Percentiles rank a stretch among this genome's conserved stretches.
Evolutionary conservation across 1,140 invertebrate genomes (phyloP).

Genomic region (Lethocerus indicus): DNA sequence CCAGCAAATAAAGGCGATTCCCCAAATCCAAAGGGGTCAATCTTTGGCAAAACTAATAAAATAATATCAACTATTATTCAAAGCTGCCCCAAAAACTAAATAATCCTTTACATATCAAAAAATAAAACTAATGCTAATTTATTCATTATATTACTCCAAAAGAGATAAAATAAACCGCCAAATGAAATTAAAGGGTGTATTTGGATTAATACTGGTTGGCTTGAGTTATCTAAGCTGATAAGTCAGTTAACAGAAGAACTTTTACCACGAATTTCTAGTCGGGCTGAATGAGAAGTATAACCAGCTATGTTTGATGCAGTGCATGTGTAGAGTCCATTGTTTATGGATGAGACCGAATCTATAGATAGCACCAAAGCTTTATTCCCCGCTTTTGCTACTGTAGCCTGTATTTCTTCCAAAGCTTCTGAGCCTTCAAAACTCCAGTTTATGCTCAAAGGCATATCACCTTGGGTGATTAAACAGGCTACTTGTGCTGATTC

Average conservation of each 20-base stretch:
- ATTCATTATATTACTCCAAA: no score
- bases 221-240: no score
- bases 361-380: slow-evolving; percentile 30
- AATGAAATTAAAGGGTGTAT: no score
- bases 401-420: slow-evolving; percentile 15
- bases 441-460: slow-evolving; percentile 20
- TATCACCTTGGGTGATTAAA: slow-evolving; percentile 22
- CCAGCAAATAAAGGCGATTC: slow-evolving; percentile 40
- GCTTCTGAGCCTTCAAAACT: slow-evolving; percentile 17
- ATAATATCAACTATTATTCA: no score
- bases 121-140: not conserved
- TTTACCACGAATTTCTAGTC: slow-evolving; percentile 19
- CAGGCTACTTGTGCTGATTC: slow-evolving; percentile 23
- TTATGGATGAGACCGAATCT: slow-evolving; percentile 29
- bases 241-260: slow-evolving; percentile 1
- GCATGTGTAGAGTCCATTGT: slow-evolving; percentile 33
- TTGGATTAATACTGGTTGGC: no score
- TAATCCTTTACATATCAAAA: not conserved
- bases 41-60: slow-evolving; percentile 34
- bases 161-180: no score
- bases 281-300: slow-evolving; percentile 15
- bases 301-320: slow-evolving; percentile 26
- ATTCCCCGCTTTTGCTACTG: slow-evolving; percentile 26
- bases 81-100: no score
- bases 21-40: slow-evolving; percentile 43